Evolutionary conservation across 2,797 vertebrate genomes (phyloP).

Genomic region (Staurois parvus): DNA sequence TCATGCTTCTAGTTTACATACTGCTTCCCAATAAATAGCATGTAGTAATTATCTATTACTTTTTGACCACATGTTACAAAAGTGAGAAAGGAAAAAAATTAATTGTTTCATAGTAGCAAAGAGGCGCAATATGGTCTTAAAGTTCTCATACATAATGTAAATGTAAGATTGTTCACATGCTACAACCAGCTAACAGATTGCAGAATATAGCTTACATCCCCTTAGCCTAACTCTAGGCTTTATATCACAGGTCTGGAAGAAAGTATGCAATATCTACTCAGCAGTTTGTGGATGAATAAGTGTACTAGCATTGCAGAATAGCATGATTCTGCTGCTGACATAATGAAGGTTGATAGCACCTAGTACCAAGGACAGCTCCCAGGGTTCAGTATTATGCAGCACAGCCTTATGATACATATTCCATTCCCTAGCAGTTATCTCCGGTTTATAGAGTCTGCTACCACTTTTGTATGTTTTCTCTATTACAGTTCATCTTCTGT

Average conservation of each 20-base stretch:
- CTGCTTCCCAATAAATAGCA: too few species aligned
- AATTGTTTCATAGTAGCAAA: too few species aligned
- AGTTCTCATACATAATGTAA: neutral
- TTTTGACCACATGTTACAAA: too few species aligned
- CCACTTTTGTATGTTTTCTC: neutral
- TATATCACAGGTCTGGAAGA: conserved; percentile 19
- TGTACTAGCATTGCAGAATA: conserved; percentile 19
- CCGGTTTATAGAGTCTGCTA: neutral
- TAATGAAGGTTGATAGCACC: conserved; percentile 43
- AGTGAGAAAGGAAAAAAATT: too few species aligned
- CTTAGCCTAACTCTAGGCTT: conserved; percentile 13
- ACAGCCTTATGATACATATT: conserved; percentile 21
- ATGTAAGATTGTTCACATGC: conserved; percentile 7
- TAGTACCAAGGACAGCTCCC: conserved; percentile 37
- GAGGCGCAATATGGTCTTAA: too few species aligned
- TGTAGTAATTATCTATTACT: too few species aligned
- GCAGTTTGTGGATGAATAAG: conserved; percentile 36
- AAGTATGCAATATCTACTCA: conserved; percentile 24
- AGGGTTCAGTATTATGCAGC: neutral
- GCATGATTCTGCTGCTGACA: conserved; percentile 30
- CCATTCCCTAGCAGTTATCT: neutral
- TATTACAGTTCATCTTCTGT: neutral
- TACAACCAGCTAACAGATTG: neutral
- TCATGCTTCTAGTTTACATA: too few species aligned
- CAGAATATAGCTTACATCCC: neutral